Percentiles rank a stretch among this genome's conserved stretches.
These are phyloP conservation scores for Neotragus pygmaeus DNA, from an alignment of 2,113 vertebrate species.

Conservation along the genomic window DNA sequence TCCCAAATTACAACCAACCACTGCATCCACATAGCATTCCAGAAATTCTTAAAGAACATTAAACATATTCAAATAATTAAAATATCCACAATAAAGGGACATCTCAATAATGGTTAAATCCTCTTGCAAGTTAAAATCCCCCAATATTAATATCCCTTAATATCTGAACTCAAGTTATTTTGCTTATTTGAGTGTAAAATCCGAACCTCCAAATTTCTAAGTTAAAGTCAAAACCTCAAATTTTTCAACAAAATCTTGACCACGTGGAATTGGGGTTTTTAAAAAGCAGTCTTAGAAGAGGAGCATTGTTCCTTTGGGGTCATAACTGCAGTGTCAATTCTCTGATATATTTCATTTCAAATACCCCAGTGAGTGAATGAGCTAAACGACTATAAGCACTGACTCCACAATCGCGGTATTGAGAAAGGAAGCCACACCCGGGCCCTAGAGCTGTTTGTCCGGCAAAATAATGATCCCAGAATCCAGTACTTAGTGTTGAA, in stretches of 20 bases:
- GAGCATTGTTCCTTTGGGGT: not conserved
- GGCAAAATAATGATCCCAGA: not conserved
- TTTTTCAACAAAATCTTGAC: not conserved
- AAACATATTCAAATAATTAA: not conserved
- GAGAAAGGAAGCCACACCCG: not conserved
- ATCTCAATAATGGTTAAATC: not conserved
- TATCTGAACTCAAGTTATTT: not conserved
- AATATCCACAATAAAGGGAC: not conserved
- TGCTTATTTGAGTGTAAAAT: not conserved
- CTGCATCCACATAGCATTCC: not conserved
- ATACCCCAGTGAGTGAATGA: not conserved
- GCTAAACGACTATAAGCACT: not conserved
- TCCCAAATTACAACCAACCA: not conserved
- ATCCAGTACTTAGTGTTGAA: not conserved
- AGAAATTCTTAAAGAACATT: not conserved
- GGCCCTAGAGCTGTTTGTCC: not conserved
- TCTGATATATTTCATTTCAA: not conserved
- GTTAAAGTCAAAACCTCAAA: not conserved
- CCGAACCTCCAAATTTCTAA: not conserved
- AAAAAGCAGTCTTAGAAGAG: not conserved
- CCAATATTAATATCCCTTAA: not conserved
- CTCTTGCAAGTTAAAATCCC: not conserved
- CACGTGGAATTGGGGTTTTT: rapidly evolving
- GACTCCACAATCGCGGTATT: rapidly evolving
- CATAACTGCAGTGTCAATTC: not conserved